These are phyloP conservation scores for Ricordea florida DNA, from an alignment of 92 coral and sea anemone genomes.

Conservation along the genomic window DNA sequence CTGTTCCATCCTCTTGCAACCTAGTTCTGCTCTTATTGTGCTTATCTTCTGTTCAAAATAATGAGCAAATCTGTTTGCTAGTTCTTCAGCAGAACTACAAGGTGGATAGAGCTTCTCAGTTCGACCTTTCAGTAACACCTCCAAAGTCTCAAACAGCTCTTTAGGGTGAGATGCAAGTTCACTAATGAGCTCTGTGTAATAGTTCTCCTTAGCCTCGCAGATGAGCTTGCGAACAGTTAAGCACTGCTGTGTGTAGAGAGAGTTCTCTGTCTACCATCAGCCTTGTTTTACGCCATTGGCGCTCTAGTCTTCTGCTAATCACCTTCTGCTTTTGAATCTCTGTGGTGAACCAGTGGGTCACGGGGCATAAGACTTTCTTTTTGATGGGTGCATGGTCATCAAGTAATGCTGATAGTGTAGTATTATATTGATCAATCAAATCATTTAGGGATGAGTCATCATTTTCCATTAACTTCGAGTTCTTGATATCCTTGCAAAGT, in stretches of 20 bases:
- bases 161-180: not conserved
- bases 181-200: not conserved
- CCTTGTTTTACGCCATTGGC: not conserved
- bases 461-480: too few species aligned
- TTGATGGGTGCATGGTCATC: too few species aligned
- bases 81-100: slow-evolving; percentile 15
- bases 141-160: not conserved
- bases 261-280: not conserved
- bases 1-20: not conserved
- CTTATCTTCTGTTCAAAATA: slow-evolving; percentile 42
- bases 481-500: not conserved
- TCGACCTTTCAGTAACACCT: not conserved
- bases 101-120: slow-evolving; percentile 18
- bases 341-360: too few species aligned
- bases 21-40: not conserved
- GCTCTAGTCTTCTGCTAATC: not conserved
- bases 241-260: not conserved
- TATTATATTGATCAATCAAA: too few species aligned
- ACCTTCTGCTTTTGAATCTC: too few species aligned
- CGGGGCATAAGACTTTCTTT: too few species aligned
- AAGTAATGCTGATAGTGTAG: too few species aligned
- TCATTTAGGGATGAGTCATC: too few species aligned
- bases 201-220: not conserved
- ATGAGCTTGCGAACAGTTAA: not conserved
- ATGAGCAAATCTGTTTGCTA: slow-evolving; percentile 48